Percentiles rank a stretch among this genome's conserved stretches.
phyloP scores from a whole-genome alignment of 2,113 vertebrate species.

The Alosa alosa region DNA sequence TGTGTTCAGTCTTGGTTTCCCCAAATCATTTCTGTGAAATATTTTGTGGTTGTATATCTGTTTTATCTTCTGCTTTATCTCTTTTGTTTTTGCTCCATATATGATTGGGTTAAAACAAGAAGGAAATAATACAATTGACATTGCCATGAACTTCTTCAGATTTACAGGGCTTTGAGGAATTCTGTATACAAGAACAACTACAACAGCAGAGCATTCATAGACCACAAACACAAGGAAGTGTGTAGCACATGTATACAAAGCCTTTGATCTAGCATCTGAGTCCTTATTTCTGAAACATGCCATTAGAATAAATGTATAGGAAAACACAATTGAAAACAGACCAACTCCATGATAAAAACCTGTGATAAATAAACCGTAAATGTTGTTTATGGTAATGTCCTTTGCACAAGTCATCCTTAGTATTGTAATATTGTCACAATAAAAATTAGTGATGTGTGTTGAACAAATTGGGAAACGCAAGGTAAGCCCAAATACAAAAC shows the following conservation, averaged over 20 bases:
- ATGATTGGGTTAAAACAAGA: conserved; percentile 71
- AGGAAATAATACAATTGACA: conserved; percentile 63
- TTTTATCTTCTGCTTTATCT: conserved; percentile 51
- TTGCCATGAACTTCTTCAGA: conserved; percentile 61
- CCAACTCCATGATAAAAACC: conserved; percentile 40
- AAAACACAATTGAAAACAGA: conserved; percentile 42
- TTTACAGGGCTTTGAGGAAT: conserved; percentile 48
- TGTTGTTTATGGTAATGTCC: conserved; percentile 43
- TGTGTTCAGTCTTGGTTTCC: neutral
- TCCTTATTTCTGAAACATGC: conserved; percentile 62
- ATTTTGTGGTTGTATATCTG: neutral
- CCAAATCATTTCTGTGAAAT: neutral
- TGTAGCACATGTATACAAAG: conserved; percentile 70
- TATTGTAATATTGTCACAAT: conserved; percentile 44
- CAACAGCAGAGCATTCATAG: conserved; percentile 68
- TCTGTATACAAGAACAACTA: conserved; percentile 69
- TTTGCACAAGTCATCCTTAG: conserved; percentile 42
- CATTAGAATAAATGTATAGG: conserved; percentile 47
- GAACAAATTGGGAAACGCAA: neutral
- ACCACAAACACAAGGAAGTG: conserved; percentile 65
- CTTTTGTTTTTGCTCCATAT: conserved; percentile 70
- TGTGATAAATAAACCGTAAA: conserved; percentile 45
- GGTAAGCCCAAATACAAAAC: neutral
- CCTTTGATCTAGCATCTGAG: conserved; percentile 66
- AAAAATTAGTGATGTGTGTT: conserved; percentile 32